Conservation (phyloP, 1,140 invertebrate species). For the Trigoniulus corallinus region DNA sequence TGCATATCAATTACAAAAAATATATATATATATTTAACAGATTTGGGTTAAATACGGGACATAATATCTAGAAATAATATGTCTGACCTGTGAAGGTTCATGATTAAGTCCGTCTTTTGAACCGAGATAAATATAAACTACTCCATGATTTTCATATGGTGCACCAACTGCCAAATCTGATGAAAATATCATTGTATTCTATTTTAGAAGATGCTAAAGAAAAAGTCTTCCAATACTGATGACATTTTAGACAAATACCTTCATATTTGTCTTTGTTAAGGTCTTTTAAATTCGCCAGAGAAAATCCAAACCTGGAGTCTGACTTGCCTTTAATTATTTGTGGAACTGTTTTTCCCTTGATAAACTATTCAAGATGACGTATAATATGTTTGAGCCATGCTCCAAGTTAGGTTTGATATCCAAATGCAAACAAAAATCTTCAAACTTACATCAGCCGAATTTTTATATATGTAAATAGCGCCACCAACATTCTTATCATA, state of each 20-base stretch:
- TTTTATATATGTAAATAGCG: slow-evolving; percentile 75
- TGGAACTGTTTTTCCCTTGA: too few relatives aligned
- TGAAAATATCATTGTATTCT: slow-evolving; percentile 2
- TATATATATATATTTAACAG: background rate
- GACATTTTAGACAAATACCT: background rate
- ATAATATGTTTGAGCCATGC: too few relatives aligned
- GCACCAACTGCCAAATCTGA: slow-evolving; percentile 74
- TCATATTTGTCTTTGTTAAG: slow-evolving; percentile 44
- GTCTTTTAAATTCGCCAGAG: slow-evolving; percentile 70
- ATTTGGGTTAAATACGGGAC: slow-evolving; percentile 2
- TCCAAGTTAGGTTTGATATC: background rate
- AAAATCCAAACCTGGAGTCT: slow-evolving; percentile 69
- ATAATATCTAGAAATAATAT: background rate
- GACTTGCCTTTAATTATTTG: slow-evolving; percentile 43
- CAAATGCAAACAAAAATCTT: background rate
- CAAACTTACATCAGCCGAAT: too few relatives aligned
- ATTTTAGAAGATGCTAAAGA: background rate
- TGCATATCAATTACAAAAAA: slow-evolving; percentile 1
- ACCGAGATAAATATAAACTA: slow-evolving; percentile 76
- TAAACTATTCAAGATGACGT: too few relatives aligned
- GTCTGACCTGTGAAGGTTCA: slow-evolving; percentile 50
- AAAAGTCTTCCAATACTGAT: too few relatives aligned
- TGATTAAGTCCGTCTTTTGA: slow-evolving; percentile 48
- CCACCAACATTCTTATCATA: slow-evolving; percentile 63
- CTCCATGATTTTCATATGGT: slow-evolving; percentile 67